Conservation (phyloP, 1,140 invertebrate genomes). For the Drosophila sechellia region DNA sequence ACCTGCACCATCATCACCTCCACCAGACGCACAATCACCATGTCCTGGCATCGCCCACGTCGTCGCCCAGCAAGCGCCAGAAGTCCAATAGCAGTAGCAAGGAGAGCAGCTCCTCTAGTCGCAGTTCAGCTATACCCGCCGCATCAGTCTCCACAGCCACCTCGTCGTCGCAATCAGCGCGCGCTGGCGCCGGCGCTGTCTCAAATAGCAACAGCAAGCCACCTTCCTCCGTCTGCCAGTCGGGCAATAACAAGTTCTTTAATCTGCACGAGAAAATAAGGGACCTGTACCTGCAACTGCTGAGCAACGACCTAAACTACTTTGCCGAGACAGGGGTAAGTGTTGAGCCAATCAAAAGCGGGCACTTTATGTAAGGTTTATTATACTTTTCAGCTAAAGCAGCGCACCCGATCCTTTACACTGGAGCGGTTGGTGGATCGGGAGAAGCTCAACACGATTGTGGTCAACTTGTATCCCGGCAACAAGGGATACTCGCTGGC, state of each 20-base stretch:
- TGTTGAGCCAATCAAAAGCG: neutral
- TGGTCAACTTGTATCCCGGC: slow-evolving; percentile 95
- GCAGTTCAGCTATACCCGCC: slow-evolving; percentile 60
- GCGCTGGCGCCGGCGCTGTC: slow-evolving; percentile 42
- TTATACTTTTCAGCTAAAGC: slow-evolving; percentile 65
- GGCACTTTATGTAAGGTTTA: neutral
- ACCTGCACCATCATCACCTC: slow-evolving; percentile 60
- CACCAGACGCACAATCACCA: slow-evolving; percentile 67
- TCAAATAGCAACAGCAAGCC: slow-evolving; percentile 11
- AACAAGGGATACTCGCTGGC: slow-evolving; percentile 96
- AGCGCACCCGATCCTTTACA: slow-evolving; percentile 88
- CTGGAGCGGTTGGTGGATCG: slow-evolving; percentile 93
- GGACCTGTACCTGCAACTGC: slow-evolving; percentile 85
- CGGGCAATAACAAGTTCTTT: slow-evolving; percentile 81
- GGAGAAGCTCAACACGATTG: slow-evolving; percentile 94
- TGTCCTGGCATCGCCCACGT: slow-evolving; percentile 69
- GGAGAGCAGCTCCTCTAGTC: slow-evolving; percentile 73
- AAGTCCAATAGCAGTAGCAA: slow-evolving; percentile 70
- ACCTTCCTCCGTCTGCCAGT: slow-evolving; percentile 24
- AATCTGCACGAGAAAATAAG: slow-evolving; percentile 87
- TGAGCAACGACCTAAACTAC: slow-evolving; percentile 76
- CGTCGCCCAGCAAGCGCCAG: slow-evolving; percentile 78
- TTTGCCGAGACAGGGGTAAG: slow-evolving; percentile 81
- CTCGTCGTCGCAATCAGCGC: slow-evolving; percentile 39
- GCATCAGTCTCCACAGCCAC: slow-evolving; percentile 43